Base-by-base conservation (phyloP, 1,140 invertebrate species). In the Drosophila sproati region DNA sequence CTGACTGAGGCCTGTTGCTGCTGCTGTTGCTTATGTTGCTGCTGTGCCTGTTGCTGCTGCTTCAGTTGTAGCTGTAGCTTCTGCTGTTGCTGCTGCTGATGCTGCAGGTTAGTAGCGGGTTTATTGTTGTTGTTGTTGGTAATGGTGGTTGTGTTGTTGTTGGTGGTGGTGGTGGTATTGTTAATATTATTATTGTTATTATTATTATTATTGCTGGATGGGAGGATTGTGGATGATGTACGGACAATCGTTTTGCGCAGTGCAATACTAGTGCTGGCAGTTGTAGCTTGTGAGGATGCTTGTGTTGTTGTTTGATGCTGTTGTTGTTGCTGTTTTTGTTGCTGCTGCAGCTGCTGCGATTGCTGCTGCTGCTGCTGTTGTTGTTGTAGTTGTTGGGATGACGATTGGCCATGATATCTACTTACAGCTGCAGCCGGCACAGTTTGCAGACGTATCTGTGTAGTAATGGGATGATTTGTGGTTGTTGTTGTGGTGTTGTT, bases 361-460 rank as follows among this genome's bases (percentile, higher is more conserved):
- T 77, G 78, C 5, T 81, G 82, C 4, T 74, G 69, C 4, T 69
- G 68, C 5, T 73, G 78, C 5, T 80, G 80, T 2, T 81, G 78
- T 8, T 73, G 63, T 54, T 87, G 80, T 69, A 83, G 80, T 70
- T 85, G 81, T 71, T 85, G 82, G 50, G 62, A 63, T 78, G 72
- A 56, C 8, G 66, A n/a, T 78, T 94, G 93, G 60, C 94, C 94
- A 92, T 94, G 93, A 92, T 94, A 94, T 94, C 94, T 92, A 94
- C 93, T 94, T 93, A 94, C 94, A 91, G 93, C 93, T 90, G 93
- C 93, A 87, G 93, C 93, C 78, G 93, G 93, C 66, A 94, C 93
- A 78, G 94, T 94, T 92, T 94, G 94, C 92, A 94, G 93, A 54
- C 93, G 93, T 86, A 94, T 94, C 77, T 92, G 91, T 93, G 94